Conservation (phyloP, 92 coral and sea anemone genomes). For the Umimayanthus kanabou region DNA sequence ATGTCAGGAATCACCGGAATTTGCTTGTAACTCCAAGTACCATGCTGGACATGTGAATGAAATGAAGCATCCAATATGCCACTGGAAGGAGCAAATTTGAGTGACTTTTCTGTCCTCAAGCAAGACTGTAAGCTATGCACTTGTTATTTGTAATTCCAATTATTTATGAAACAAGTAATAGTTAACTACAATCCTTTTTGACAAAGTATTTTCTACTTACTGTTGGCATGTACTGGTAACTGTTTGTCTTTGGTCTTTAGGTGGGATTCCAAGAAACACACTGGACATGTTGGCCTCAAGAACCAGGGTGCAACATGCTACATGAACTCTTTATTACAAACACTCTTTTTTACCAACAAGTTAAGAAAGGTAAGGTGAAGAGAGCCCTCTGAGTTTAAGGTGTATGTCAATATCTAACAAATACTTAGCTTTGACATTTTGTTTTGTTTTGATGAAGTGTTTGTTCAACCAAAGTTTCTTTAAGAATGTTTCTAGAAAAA, state of each 20-base stretch:
- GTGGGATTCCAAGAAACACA: slow-evolving; percentile 99
- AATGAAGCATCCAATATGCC: not conserved
- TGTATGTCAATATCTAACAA: not conserved
- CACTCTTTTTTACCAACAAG: slow-evolving; percentile 90
- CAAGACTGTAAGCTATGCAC: not conserved
- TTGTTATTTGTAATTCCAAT: not conserved
- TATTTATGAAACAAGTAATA: too few species aligned
- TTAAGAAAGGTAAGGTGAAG: slow-evolving; percentile 74
- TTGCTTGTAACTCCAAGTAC: too few species aligned
- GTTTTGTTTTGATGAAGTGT: not conserved
- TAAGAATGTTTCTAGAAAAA: too few species aligned
- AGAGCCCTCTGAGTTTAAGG: not conserved
- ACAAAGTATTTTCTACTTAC: too few species aligned
- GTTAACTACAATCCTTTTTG: not conserved
- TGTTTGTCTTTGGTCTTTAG: slow-evolving; percentile 37
- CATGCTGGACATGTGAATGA: not conserved
- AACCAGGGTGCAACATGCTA: slow-evolving; percentile 99
- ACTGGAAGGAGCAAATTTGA: not conserved
- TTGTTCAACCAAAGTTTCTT: not conserved
- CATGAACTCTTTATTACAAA: slow-evolving; percentile 96
- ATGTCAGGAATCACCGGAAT: too few species aligned
- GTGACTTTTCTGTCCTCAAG: not conserved
- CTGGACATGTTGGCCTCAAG: slow-evolving; percentile 97
- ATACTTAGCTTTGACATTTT: not conserved
- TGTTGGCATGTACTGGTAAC: not conserved